Evolutionary conservation across 2,113 vertebrate species (phyloP).

Genomic region (Casuarius casuarius): DNA sequence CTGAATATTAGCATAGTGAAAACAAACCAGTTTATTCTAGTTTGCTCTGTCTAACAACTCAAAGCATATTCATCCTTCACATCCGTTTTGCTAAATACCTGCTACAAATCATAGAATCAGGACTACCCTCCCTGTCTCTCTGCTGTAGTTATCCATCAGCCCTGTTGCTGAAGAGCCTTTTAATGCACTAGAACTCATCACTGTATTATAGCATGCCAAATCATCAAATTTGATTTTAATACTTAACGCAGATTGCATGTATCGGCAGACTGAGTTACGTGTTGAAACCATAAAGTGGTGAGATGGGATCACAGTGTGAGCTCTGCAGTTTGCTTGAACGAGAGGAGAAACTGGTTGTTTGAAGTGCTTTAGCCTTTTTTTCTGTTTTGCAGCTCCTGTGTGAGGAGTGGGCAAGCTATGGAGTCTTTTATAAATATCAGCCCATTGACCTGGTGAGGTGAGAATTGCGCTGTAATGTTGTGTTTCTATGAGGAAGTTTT

Average conservation of each 20-base stretch:
- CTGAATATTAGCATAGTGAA: neutral
- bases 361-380: neutral
- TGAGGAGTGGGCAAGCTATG: slow-evolving; percentile 95
- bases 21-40: neutral
- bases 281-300: neutral
- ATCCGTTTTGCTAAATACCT: neutral
- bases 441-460: slow-evolving; percentile 95
- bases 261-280: neutral
- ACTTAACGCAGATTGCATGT: neutral
- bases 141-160: neutral
- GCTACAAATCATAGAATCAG: neutral
- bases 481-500: rapidly evolving
- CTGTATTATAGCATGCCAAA: neutral
- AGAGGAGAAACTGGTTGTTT: rapidly evolving
- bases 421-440: slow-evolving; percentile 96
- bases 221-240: neutral
- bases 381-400: slow-evolving; percentile 85
- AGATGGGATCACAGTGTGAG: rapidly evolving
- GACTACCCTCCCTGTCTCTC: neutral
- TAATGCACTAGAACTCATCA: neutral
- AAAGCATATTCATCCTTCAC: neutral
- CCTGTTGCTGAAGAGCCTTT: neutral
- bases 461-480: neutral
- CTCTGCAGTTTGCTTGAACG: neutral
- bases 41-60: neutral